Percentiles rank a stretch among this genome's conserved stretches.
Conservation (phyloP, 2,888 invertebrate species). For the Xestia ashworthii region DNA sequence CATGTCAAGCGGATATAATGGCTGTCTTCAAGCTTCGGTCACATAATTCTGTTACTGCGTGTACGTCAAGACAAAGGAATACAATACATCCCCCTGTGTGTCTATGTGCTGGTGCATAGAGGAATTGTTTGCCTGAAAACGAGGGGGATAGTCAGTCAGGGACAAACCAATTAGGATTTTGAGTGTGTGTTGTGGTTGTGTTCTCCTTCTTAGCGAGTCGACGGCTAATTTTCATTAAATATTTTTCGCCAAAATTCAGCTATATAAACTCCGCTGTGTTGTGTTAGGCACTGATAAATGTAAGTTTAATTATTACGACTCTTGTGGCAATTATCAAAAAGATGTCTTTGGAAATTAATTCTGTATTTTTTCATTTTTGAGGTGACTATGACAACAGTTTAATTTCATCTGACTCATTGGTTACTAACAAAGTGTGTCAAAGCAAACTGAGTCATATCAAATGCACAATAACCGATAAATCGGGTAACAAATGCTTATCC, state of each 20-base stretch:
- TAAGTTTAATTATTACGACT: neutral
- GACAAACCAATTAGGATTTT: constrained; percentile 4
- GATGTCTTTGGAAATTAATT: constrained; percentile 18
- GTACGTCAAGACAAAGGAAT: constrained; percentile 28
- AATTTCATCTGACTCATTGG: constrained; percentile 26
- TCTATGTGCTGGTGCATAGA: neutral
- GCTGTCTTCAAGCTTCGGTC: neutral
- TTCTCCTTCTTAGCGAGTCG: no score
- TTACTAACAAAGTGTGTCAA: neutral
- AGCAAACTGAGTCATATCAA: constrained; percentile 33
- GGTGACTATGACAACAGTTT: constrained; percentile 19
- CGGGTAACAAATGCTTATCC: neutral
- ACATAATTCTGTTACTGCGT: constrained; percentile 2
- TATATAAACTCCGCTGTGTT: neutral
- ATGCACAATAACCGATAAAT: neutral
- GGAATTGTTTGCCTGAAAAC: neutral
- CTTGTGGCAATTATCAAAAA: constrained; percentile 4
- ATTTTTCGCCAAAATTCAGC: no score
- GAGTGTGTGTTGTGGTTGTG: no score
- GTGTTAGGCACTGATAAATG: neutral
- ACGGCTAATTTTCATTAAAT: no score
- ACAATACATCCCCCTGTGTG: neutral
- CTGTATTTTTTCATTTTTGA: neutral
- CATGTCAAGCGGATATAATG: neutral
- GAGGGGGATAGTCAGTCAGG: neutral